Conservation (phyloP, 1,140 invertebrate genomes). For the Dryas iulia region DNA sequence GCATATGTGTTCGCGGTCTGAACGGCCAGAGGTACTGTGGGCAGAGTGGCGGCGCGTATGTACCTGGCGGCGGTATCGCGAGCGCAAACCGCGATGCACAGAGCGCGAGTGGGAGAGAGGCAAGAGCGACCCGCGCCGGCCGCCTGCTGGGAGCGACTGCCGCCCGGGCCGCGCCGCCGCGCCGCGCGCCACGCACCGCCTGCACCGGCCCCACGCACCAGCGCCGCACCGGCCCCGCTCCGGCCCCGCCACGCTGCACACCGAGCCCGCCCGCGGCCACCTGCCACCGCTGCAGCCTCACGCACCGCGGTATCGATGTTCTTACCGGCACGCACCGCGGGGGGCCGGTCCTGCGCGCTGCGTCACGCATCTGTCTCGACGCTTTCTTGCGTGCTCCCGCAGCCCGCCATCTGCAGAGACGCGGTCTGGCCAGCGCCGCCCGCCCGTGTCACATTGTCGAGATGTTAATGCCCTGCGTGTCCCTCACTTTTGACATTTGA, state of each 20-base stretch:
- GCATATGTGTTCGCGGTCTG: conserved; percentile 42
- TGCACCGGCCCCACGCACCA: conserved; percentile 53
- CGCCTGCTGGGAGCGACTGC: conserved; percentile 70
- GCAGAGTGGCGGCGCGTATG: conserved; percentile 41
- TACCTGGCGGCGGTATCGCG: conserved; percentile 52
- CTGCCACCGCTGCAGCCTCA: conserved; percentile 56
- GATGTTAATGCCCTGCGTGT: conserved; percentile 35
- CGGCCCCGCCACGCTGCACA: conserved; percentile 35
- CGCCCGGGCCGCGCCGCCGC: conserved; percentile 61
- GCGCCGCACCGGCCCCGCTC: conserved; percentile 7
- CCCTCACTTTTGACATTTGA: conserved; percentile 29
- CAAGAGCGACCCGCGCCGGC: conserved; percentile 60
- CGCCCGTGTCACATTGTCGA: conserved; percentile 31
- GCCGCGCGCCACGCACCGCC: conserved; percentile 49
- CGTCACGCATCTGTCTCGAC: conserved; percentile 73
- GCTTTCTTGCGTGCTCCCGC: conserved; percentile 68
- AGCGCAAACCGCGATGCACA: conserved; percentile 52
- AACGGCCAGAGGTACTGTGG: conserved; percentile 31
- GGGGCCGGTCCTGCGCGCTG: conserved; percentile 72
- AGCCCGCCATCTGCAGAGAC: conserved; percentile 70
- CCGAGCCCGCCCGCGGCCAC: conserved; percentile 41
- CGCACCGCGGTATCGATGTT: conserved; percentile 71
- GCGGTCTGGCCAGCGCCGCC: conserved; percentile 42
- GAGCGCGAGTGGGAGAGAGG: conserved; percentile 28
- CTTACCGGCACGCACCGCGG: conserved; percentile 57